A percentile compares a stretch with the other conserved stretches of the same genome.
Conservation (phyloP, 2,113 vertebrate species). For the Pituophis catenifer region DNA sequence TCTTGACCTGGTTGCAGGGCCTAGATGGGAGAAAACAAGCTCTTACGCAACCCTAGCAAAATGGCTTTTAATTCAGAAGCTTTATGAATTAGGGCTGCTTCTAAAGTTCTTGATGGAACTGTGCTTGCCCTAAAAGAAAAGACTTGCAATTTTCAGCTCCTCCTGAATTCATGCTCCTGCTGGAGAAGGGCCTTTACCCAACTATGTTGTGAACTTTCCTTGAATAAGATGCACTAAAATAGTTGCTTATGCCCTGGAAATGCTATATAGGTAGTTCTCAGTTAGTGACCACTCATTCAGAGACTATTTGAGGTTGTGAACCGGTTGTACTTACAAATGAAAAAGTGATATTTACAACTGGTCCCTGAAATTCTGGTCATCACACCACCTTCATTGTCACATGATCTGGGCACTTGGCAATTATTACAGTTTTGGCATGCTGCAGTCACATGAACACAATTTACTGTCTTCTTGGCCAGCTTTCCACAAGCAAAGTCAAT, state of each 20-base stretch:
- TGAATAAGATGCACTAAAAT: neutral
- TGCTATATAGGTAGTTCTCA: neutral
- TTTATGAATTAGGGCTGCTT: neutral
- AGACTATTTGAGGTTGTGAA: neutral
- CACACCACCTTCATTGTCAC: too few relatives aligned
- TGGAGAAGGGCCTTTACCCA: neutral
- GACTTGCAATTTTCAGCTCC: neutral
- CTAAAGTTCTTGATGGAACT: neutral
- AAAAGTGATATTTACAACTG: neutral
- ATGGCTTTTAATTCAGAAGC: neutral
- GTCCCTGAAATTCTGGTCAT: neutral
- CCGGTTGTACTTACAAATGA: neutral
- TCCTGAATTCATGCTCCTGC: neutral
- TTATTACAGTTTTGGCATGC: too few relatives aligned
- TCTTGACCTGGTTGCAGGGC: neutral
- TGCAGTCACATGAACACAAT: too few relatives aligned
- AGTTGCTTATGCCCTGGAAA: neutral
- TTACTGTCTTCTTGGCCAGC: too few relatives aligned
- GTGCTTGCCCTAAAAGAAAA: neutral
- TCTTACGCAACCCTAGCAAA: neutral
- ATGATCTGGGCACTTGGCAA: too few relatives aligned
- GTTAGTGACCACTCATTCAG: neutral
- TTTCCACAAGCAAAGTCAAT: neutral
- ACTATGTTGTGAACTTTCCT: neutral
- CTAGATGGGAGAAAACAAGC: neutral